Conservation (phyloP, 1,140 invertebrate genomes). For the Agrypnia vestita region DNA sequence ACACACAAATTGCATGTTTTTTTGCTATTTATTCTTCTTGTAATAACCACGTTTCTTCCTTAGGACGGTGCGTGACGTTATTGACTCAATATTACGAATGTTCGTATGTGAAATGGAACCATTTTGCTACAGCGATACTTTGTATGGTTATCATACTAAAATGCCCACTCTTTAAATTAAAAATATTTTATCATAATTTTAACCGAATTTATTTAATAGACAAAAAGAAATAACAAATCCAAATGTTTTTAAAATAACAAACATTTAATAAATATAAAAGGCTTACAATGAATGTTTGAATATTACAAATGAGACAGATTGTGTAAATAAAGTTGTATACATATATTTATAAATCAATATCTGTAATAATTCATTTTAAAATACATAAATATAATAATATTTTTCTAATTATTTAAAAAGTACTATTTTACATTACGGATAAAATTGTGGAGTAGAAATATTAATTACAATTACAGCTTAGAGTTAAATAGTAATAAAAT, state of each 20-base stretch:
- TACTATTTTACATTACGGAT: constrained; percentile 24
- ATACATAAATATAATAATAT: neutral
- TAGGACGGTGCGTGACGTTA: too few relatives aligned
- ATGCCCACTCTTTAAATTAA: too few relatives aligned
- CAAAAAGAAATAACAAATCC: too few relatives aligned
- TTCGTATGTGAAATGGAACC: too few relatives aligned
- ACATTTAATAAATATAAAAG: constrained; percentile 49
- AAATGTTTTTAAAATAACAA: constrained; percentile 28
- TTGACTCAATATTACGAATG: too few relatives aligned
- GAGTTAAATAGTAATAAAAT: constrained; percentile 15
- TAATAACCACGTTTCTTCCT: too few relatives aligned
- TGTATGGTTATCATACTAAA: too few relatives aligned
- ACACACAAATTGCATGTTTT: too few relatives aligned
- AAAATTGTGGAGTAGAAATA: constrained; percentile 19
- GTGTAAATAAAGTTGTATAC: constrained; percentile 26
- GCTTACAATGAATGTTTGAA: neutral
- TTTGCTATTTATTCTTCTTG: too few relatives aligned
- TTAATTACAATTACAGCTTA: constrained; percentile 13
- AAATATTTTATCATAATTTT: too few relatives aligned
- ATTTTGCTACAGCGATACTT: too few relatives aligned
- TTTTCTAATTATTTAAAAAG: neutral
- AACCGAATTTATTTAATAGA: too few relatives aligned
- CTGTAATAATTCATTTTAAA: neutral
- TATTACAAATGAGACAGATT: constrained; percentile 7
- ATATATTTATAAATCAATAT: constrained; percentile 1